Conservation (phyloP, 2,888 invertebrate species). For the Tanypteryx hageni region DNA sequence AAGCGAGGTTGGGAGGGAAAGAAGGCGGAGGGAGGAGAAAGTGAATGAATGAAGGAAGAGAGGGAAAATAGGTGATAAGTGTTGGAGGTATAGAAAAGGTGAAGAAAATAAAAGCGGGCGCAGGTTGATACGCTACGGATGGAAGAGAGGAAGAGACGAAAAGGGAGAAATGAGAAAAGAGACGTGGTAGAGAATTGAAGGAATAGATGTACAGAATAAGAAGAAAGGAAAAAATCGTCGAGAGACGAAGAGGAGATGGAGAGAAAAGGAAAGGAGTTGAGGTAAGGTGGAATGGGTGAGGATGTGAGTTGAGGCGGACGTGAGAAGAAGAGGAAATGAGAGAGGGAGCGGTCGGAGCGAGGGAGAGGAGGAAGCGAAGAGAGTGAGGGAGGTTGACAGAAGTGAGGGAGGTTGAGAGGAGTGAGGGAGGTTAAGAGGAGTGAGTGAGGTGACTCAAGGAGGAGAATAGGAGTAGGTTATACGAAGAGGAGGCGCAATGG, state of each 20-base stretch:
- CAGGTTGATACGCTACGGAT: not conserved
- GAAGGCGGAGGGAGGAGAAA: not conserved
- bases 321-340: slow-evolving; percentile 12
- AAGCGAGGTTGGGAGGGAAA: not conserved
- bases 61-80: slow-evolving; percentile 3
- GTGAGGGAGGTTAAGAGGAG: not conserved
- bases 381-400: no score
- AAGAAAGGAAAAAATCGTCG: not conserved
- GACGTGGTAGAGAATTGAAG: not conserved
- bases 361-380: not conserved
- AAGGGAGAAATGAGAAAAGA: not conserved
- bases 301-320: not conserved
- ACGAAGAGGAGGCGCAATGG: not conserved
- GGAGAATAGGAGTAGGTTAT: not conserved
- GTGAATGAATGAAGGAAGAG: slow-evolving; percentile 1
- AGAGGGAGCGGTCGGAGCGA: not conserved
- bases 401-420: not conserved
- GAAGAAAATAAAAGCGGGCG: not conserved
- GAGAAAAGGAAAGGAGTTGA: no score
- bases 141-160: not conserved
- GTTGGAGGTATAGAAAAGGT: not conserved
- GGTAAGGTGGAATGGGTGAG: not conserved
- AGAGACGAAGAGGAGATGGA: no score
- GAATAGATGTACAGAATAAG: not conserved
- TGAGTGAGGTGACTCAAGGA: not conserved